Conservation (phyloP, 2,113 vertebrate genomes). For the Bujurquina vittata region DNA sequence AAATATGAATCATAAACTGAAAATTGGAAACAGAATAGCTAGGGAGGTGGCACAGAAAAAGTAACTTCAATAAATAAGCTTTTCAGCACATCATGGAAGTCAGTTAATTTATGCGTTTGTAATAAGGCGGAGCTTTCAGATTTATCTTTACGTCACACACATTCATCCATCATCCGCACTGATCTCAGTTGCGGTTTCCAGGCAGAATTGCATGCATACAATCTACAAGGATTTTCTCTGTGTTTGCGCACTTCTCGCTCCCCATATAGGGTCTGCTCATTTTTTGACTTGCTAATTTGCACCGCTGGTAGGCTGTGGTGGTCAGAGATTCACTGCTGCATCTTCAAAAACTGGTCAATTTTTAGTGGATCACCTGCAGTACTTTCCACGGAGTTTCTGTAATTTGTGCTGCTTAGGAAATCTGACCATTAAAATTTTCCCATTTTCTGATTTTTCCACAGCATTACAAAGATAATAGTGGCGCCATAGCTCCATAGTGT, state of each 20-base stretch:
- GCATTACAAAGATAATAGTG: background rate
- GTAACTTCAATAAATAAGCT: no score
- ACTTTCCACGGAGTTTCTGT: background rate
- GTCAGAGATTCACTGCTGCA: background rate
- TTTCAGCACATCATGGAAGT: rapidly evolving
- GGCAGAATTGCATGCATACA: background rate
- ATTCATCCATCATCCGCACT: background rate
- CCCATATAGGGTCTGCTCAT: background rate
- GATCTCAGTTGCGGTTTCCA: background rate
- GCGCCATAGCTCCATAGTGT: no score
- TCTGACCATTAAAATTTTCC: background rate
- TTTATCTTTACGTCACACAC: background rate
- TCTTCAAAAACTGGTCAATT: background rate
- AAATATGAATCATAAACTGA: no score
- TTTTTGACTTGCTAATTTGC: background rate
- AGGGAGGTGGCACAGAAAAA: no score
- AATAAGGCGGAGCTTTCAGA: background rate
- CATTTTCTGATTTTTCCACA: rapidly evolving
- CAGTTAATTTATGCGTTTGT: background rate
- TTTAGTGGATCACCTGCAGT: background rate
- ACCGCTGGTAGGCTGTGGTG: background rate
- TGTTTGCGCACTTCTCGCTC: background rate
- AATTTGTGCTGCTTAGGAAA: background rate
- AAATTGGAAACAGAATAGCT: no score
- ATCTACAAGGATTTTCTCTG: background rate